Conservation (phyloP, 2,113 vertebrate species). For the Istiophorus platypterus region DNA sequence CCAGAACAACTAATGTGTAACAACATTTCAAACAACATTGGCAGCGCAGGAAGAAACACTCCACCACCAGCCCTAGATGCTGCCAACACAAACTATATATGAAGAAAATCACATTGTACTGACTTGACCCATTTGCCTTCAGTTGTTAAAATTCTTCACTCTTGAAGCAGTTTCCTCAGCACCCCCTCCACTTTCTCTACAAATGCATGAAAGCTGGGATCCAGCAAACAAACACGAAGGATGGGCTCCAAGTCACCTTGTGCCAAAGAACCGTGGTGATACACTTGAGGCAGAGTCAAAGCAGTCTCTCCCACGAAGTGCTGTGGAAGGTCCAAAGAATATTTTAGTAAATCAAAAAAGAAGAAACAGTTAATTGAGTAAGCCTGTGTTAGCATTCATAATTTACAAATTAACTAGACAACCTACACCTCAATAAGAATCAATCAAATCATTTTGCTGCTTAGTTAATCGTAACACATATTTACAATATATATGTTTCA, state of each 20-base stretch:
- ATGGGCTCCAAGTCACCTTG: slow-evolving; percentile 83
- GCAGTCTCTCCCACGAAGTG: slow-evolving; percentile 78
- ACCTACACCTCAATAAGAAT: background rate
- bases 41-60: slow-evolving; percentile 38
- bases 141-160: slow-evolving; percentile 72
- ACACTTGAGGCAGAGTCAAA: slow-evolving; percentile 71
- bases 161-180: slow-evolving; percentile 84
- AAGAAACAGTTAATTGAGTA: background rate
- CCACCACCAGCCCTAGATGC: slow-evolving; percentile 36
- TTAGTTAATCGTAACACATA: background rate
- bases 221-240: slow-evolving; percentile 90
- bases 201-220: slow-evolving; percentile 90
- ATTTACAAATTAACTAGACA: background rate
- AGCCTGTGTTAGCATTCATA: background rate
- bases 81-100: slow-evolving; percentile 51
- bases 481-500: background rate
- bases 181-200: slow-evolving; percentile 92
- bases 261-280: slow-evolving; percentile 69
- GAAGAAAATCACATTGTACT: slow-evolving; percentile 34
- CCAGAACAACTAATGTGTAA: slow-evolving; percentile 26
- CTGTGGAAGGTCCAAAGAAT: slow-evolving; percentile 73
- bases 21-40: slow-evolving; percentile 36
- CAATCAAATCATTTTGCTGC: background rate
- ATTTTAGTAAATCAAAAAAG: background rate
- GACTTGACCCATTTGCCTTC: slow-evolving; percentile 60